phyloP scores from a whole-genome alignment of 2,797 vertebrate species.

The Dipus sagitta region DNA sequence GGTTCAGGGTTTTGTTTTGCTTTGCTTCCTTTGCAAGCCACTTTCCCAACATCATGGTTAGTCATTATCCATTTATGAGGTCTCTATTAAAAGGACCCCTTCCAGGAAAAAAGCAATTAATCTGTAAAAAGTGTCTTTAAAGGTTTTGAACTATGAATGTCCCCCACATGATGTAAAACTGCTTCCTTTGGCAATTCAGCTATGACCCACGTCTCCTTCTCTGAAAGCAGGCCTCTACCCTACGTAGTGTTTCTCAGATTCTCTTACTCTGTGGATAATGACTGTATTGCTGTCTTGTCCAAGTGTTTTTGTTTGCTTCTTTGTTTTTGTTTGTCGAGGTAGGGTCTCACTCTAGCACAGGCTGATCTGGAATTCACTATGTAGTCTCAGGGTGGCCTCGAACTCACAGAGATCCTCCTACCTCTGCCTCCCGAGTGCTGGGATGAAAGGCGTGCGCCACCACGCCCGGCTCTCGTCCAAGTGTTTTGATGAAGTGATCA shows the following conservation, averaged over 20 bases:
- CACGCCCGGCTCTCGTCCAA: too few relatives aligned
- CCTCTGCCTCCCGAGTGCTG: too few relatives aligned
- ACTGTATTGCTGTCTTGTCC: not conserved
- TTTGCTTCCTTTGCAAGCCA: not conserved
- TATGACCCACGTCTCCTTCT: not conserved
- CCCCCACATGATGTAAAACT: constrained; percentile 63
- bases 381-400: too few relatives aligned
- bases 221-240: not conserved
- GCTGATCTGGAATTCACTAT: too few relatives aligned
- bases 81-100: constrained; percentile 4
- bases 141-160: constrained; percentile 43
- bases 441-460: too few relatives aligned
- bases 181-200: not conserved
- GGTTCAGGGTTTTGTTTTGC: not conserved
- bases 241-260: not conserved
- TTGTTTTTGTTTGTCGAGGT: too few relatives aligned
- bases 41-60: constrained; percentile 23
- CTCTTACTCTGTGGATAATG: not conserved
- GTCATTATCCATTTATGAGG: constrained; percentile 37
- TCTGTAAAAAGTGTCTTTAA: constrained; percentile 64
- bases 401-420: too few relatives aligned
- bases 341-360: too few relatives aligned
- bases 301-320: too few relatives aligned
- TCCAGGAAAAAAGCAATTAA: constrained; percentile 53
- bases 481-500: not conserved